A percentile compares a stretch with the other conserved stretches of the same genome.
phyloP scores from a whole-genome alignment of 2,797 vertebrate genomes.

The Botia almorhae region DNA sequence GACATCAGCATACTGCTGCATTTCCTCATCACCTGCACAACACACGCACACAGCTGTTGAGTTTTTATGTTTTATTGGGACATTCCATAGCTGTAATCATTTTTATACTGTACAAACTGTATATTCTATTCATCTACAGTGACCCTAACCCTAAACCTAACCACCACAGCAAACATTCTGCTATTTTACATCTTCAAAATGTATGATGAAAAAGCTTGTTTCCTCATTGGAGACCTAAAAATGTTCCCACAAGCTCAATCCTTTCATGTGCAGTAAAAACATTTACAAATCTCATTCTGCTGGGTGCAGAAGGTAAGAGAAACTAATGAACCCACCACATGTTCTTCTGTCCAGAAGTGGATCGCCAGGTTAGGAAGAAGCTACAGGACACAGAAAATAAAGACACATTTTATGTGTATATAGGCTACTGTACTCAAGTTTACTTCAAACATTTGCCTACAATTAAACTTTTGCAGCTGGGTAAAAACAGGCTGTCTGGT shows the following conservation, averaged over 20 bases:
- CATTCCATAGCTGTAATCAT: not conserved
- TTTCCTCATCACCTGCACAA: constrained; percentile 80
- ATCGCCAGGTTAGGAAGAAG: constrained; percentile 95
- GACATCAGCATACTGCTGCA: constrained; percentile 87
- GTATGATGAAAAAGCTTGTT: no score
- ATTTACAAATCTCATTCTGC: not conserved
- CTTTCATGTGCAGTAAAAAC: not conserved
- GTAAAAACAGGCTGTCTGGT: not conserved
- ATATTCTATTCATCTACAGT: no score
- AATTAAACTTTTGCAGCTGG: not conserved
- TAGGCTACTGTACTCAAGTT: not conserved
- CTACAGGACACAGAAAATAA: constrained; percentile 71
- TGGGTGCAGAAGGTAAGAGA: not conserved
- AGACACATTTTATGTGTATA: not conserved
- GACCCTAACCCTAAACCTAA: no score
- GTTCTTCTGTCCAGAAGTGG: constrained; percentile 92
- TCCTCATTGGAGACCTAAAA: no score
- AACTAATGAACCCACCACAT: constrained; percentile 86
- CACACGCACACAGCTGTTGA: not conserved
- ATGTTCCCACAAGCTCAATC: not conserved
- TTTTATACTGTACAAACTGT: no score
- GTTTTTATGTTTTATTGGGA: not conserved
- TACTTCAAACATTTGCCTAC: no score
- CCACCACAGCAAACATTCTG: no score
- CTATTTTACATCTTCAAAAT: no score